These are phyloP conservation scores for Drosophila histrio DNA, from an alignment of 2,888 invertebrate genomes.

Conservation along the genomic window DNA sequence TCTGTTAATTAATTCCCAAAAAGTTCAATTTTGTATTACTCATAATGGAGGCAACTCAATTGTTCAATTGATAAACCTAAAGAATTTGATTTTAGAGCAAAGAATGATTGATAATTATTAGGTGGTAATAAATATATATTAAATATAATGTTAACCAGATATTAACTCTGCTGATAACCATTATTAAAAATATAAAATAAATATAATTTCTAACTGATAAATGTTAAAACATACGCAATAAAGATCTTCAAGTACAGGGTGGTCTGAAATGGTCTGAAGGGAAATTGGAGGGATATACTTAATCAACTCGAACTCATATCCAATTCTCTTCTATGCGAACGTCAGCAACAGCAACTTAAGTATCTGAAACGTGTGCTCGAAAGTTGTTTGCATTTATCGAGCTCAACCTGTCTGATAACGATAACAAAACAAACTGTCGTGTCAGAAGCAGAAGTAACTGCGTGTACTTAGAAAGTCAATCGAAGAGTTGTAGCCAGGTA, in stretches of 20 bases:
- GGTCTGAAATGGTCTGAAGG: background rate
- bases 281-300: background rate
- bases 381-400: constrained; percentile 39
- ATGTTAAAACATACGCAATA: background rate
- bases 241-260: background rate
- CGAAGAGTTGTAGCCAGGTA: background rate
- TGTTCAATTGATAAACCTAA: no score
- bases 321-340: background rate
- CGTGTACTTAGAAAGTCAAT: constrained; percentile 18
- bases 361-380: constrained; percentile 21
- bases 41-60: no score
- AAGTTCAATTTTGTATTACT: no score
- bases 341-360: background rate
- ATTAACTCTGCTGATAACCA: background rate
- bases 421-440: constrained; percentile 46
- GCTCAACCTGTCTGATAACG: constrained; percentile 48
- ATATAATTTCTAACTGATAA: background rate
- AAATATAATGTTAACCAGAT: background rate
- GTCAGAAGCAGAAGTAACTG: constrained; percentile 19
- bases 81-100: no score
- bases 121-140: no score
- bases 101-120: no score
- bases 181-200: background rate
- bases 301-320: background rate
- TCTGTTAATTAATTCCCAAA: no score